A percentile compares a stretch with the other conserved stretches of the same genome.
These are phyloP conservation scores for Philaenus spumarius DNA, from an alignment of 1,140 invertebrate species.

Conservation along the genomic window DNA sequence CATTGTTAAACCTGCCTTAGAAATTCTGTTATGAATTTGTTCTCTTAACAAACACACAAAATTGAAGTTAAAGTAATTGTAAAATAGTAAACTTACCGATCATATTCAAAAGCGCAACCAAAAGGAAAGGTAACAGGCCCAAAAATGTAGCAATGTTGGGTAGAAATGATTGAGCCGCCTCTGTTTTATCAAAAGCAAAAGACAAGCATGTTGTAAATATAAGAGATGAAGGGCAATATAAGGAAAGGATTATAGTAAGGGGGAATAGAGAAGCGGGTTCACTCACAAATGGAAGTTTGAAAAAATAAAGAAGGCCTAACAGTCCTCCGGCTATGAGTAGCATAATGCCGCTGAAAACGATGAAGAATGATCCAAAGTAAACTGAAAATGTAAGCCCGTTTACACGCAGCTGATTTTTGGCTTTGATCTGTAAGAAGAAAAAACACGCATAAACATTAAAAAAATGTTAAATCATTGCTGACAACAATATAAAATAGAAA, in stretches of 20 bases:
- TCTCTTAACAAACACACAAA: no score
- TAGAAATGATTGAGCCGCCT: conserved; percentile 70
- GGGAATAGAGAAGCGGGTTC: conserved; percentile 60
- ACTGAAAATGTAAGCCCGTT: conserved; percentile 69
- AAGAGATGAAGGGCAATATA: conserved; percentile 68
- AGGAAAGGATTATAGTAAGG: conserved; percentile 55
- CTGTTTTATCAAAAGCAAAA: conserved; percentile 74
- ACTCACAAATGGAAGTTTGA: conserved; percentile 57
- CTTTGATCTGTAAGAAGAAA: conserved; percentile 58
- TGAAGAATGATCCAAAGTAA: conserved; percentile 72
- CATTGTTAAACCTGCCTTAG: no score
- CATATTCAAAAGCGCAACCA: conserved; percentile 26
- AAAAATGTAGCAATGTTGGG: conserved; percentile 51
- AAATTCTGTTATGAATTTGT: no score
- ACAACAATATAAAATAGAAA: no score
- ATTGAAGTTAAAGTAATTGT: no score
- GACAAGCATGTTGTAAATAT: conserved; percentile 67
- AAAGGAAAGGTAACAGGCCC: neutral
- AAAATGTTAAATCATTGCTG: no score
- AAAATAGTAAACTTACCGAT: no score
- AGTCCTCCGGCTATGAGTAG: conserved; percentile 56
- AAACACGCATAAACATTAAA: no score
- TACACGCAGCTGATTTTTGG: conserved; percentile 73
- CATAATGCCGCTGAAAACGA: conserved; percentile 59
- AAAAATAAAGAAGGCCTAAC: conserved; percentile 58